These are phyloP conservation scores for Pipistrellus nathusii DNA, from an alignment of 2,797 vertebrate species.

Conservation along the genomic window DNA sequence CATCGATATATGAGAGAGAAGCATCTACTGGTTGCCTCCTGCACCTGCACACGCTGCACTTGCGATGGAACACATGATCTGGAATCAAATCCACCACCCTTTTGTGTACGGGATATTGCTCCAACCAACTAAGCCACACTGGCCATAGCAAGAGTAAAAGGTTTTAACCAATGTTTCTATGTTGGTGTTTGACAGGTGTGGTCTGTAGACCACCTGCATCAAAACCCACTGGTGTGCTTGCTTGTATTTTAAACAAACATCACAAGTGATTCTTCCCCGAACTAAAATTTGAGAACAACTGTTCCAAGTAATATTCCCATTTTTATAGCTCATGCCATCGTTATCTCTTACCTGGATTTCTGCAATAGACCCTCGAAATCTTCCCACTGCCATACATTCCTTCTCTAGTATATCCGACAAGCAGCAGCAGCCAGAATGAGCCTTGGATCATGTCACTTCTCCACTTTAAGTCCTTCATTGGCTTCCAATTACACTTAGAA, in stretches of 20 bases:
- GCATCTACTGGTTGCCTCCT: background rate
- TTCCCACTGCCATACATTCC: background rate
- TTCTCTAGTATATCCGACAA: background rate
- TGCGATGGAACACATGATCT: no score
- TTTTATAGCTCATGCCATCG: background rate
- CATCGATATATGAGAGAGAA: background rate
- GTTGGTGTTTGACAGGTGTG: background rate
- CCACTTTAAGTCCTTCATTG: background rate
- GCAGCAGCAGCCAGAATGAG: background rate
- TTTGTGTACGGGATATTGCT: background rate
- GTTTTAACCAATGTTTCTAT: background rate
- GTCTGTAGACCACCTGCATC: background rate
- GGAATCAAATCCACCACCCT: background rate
- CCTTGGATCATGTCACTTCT: background rate
- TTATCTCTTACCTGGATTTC: background rate
- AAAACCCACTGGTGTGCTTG: background rate
- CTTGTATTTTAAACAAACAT: slow-evolving; percentile 12
- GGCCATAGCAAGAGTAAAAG: background rate
- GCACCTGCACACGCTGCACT: background rate
- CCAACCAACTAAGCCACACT: background rate
- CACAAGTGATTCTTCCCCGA: background rate
- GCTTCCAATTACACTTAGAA: slow-evolving; percentile 17
- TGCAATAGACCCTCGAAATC: background rate
- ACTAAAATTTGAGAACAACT: slow-evolving; percentile 27
- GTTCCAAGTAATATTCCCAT: background rate